Conservation (phyloP, 2,888 invertebrate species). For the Leucoma salicis region DNA sequence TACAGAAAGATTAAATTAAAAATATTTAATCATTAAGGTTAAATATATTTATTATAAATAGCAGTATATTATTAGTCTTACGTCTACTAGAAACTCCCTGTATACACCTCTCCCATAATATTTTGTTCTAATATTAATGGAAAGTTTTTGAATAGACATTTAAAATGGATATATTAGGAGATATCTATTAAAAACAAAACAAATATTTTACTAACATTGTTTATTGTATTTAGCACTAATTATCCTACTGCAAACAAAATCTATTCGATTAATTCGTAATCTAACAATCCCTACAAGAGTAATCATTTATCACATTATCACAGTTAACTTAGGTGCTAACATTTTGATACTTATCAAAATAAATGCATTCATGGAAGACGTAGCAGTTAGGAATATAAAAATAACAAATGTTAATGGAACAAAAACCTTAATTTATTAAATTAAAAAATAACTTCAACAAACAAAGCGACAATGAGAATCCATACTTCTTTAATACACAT, state of each 20-base stretch:
- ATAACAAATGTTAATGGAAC: slow-evolving; percentile 63
- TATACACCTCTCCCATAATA: no score
- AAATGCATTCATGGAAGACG: slow-evolving; percentile 71
- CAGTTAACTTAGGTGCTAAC: slow-evolving; percentile 66
- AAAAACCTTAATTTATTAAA: slow-evolving; percentile 74
- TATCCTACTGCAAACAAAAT: slow-evolving; percentile 24
- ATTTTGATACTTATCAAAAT: slow-evolving; percentile 49
- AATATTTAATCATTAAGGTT: no score
- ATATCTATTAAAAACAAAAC: slow-evolving; percentile 39
- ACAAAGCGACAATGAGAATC: slow-evolving; percentile 60
- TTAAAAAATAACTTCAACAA: slow-evolving; percentile 69
- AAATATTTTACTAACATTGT: slow-evolving; percentile 30
- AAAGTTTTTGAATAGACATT: no score
- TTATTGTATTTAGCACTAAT: slow-evolving; percentile 32
- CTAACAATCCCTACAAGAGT: slow-evolving; percentile 34
- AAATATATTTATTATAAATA: no score
- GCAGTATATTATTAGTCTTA: no score
- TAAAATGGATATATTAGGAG: no score
- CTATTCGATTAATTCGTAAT: slow-evolving; percentile 17
- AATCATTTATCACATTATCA: slow-evolving; percentile 68
- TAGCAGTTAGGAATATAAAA: slow-evolving; percentile 66
- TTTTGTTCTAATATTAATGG: no score
- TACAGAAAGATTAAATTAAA: no score
- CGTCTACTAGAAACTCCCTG: no score
- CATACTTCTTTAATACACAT: slow-evolving; percentile 71